phyloP scores from a whole-genome alignment of 2,888 invertebrate genomes.

The Halictus quadricinctus region DNA sequence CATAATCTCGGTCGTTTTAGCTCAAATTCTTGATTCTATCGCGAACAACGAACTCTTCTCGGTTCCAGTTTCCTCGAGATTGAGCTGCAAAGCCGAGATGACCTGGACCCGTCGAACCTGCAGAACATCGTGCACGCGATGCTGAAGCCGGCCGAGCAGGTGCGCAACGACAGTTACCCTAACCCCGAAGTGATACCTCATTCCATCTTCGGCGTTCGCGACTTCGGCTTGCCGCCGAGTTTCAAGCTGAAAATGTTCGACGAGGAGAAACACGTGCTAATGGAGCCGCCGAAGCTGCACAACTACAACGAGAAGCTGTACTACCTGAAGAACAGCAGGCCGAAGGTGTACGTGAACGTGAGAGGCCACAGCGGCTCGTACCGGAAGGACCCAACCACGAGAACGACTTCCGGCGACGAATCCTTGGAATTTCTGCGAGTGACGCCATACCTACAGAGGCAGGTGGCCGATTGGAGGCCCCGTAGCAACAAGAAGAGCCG shows the following conservation, averaged over 20 bases:
- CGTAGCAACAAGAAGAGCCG: slow-evolving; percentile 42
- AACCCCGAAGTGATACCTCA: slow-evolving; percentile 76
- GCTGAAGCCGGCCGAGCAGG: slow-evolving; percentile 63
- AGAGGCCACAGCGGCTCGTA: slow-evolving; percentile 74
- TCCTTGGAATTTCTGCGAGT: slow-evolving; percentile 62
- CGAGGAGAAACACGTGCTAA: slow-evolving; percentile 59
- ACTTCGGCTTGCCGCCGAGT: slow-evolving; percentile 67
- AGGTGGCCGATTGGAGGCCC: slow-evolving; percentile 54
- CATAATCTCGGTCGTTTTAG: neutral
- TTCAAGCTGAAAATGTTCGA: slow-evolving; percentile 59
- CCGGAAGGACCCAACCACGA: slow-evolving; percentile 51
- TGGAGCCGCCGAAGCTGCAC: slow-evolving; percentile 59
- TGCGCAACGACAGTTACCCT: slow-evolving; percentile 63
- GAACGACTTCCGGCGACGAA: slow-evolving; percentile 60
- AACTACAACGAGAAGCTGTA: slow-evolving; percentile 75
- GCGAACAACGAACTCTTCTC: neutral
- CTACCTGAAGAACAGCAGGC: slow-evolving; percentile 75
- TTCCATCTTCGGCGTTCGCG: slow-evolving; percentile 76
- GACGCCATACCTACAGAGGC: slow-evolving; percentile 61
- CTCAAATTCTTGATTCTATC: neutral
- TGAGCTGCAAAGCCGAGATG: slow-evolving; percentile 74
- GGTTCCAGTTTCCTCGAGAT: slow-evolving; percentile 75
- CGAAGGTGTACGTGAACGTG: slow-evolving; percentile 77
- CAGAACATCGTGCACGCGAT: slow-evolving; percentile 75
- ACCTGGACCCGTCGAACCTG: slow-evolving; percentile 71